phyloP scores from a whole-genome alignment of 2,113 vertebrate genomes.

The Amphilophus citrinellus region DNA sequence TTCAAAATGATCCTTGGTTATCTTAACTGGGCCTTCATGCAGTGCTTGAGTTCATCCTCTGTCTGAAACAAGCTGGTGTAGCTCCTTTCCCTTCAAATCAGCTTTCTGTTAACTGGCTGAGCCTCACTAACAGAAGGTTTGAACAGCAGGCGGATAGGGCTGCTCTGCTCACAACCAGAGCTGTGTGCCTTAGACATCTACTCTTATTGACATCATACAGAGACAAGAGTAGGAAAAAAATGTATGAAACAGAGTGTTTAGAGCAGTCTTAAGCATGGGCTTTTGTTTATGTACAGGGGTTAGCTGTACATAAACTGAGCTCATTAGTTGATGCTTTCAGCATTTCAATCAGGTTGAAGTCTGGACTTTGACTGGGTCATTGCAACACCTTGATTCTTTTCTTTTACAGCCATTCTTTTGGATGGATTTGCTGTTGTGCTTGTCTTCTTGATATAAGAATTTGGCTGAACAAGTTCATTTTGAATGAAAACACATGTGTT shows the following conservation, averaged over 20 bases:
- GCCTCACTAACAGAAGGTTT: background rate
- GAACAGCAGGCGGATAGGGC: background rate
- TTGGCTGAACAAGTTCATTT: background rate
- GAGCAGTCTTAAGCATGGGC: background rate
- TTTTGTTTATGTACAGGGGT: background rate
- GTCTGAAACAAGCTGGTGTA: background rate
- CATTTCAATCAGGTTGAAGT: background rate
- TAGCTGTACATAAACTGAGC: background rate
- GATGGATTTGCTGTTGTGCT: background rate
- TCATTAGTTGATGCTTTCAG: no score
- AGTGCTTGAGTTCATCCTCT: background rate
- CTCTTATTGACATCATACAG: background rate
- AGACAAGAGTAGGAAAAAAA: background rate
- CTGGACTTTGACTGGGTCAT: background rate
- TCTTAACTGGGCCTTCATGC: background rate
- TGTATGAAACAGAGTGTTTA: background rate
- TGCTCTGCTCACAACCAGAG: background rate
- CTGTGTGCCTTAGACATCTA: background rate
- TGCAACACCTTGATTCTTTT: background rate
- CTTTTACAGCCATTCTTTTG: background rate
- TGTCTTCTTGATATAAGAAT: background rate
- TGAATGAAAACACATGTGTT: background rate
- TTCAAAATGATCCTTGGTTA: background rate
- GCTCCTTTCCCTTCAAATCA: background rate
- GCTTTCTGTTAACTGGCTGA: background rate